Evolutionary conservation across 1,140 invertebrate species (phyloP).

Genomic region (Ceratosolen solmsi): DNA sequence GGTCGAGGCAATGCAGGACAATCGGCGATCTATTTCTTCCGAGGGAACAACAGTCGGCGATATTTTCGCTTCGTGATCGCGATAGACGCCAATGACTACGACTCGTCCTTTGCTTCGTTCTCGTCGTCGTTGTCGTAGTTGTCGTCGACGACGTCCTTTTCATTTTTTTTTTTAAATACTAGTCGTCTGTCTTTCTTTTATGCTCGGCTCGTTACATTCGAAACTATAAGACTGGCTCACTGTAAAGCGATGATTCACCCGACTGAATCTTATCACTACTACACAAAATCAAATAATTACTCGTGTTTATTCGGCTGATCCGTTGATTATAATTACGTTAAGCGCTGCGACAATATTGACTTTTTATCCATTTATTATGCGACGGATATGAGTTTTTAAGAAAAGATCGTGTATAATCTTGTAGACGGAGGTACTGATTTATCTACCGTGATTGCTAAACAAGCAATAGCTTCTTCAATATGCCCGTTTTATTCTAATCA

Average conservation of each 20-base stretch:
- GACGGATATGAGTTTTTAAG: too few species aligned
- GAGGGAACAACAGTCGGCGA: conserved; percentile 44
- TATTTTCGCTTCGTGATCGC: conserved; percentile 43
- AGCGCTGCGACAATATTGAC: conserved; percentile 31
- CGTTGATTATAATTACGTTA: too few species aligned
- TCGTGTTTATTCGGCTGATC: too few species aligned
- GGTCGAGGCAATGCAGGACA: conserved; percentile 64
- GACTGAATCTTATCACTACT: too few species aligned
- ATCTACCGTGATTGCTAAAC: too few species aligned
- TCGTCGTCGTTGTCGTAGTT: too few species aligned
- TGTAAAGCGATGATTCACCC: conserved; percentile 23
- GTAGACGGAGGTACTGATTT: too few species aligned
- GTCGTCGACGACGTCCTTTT: too few species aligned
- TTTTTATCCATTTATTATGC: conserved; percentile 3
- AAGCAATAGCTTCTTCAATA: too few species aligned
- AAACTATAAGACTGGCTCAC: not conserved
- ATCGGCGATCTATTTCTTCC: conserved; percentile 58
- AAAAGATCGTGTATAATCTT: too few species aligned
- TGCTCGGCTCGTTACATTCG: not conserved
- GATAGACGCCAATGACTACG: conserved; percentile 21
- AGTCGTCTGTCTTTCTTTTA: not conserved
- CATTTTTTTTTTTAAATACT: not conserved
- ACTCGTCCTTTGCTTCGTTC: conserved; percentile 6
- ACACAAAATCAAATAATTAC: too few species aligned
- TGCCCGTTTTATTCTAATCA: too few species aligned